phyloP scores from a whole-genome alignment of 1,140 invertebrate species.

The Meloidogyne exigua region DNA sequence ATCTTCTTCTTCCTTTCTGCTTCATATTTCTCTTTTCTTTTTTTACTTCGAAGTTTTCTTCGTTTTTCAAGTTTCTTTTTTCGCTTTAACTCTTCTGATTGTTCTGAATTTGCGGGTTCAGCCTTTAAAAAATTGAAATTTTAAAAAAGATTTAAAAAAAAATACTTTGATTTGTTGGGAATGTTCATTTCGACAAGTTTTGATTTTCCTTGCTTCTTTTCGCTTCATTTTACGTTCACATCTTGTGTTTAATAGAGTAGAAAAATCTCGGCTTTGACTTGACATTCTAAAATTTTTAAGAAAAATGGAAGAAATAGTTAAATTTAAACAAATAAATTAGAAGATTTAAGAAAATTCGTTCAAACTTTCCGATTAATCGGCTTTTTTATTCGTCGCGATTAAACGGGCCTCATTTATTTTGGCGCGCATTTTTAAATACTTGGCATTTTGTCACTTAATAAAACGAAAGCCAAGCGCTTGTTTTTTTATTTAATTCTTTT shows the following conservation, averaged over 20 bases:
- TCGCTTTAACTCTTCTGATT: neutral
- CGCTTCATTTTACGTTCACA: neutral
- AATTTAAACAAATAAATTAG: neutral
- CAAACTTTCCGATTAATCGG: too few species aligned
- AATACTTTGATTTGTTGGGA: neutral
- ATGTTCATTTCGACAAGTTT: neutral
- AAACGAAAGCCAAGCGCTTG: neutral
- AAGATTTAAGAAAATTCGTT: too few species aligned
- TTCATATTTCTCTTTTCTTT: neutral
- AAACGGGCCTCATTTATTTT: too few species aligned
- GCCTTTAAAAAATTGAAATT: neutral
- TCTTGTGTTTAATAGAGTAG: neutral
- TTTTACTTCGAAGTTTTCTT: neutral
- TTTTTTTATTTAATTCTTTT: neutral
- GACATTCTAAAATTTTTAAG: neutral
- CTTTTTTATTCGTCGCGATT: too few species aligned
- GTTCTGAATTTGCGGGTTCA: neutral
- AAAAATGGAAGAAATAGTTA: neutral
- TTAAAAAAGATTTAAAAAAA: neutral
- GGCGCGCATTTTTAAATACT: neutral
- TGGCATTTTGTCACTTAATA: neutral
- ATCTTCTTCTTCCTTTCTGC: neutral
- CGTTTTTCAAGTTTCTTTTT: constrained; percentile 2
- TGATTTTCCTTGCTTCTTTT: neutral
- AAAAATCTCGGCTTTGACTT: neutral